These are phyloP conservation scores for Cheumatopsyche charites DNA, from an alignment of 1,140 invertebrate genomes.

Conservation along the genomic window DNA sequence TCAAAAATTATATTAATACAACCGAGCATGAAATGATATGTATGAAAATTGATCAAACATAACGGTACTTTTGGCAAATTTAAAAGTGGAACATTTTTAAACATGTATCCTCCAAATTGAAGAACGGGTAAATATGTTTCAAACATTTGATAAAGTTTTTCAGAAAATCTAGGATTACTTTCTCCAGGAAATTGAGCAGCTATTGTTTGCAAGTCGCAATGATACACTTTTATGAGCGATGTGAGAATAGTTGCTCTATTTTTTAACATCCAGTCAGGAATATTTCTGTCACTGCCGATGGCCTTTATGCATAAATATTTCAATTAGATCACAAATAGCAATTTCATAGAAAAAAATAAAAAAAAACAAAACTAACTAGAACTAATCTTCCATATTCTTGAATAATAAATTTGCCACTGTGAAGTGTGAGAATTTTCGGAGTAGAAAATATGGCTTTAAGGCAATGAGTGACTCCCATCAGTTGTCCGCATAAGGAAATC, in stretches of 20 bases:
- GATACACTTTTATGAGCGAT: conserved; percentile 77
- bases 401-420: conserved; percentile 84
- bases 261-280: conserved; percentile 78
- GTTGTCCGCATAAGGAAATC: conserved; percentile 78
- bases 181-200: conserved; percentile 63
- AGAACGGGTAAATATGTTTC: conserved; percentile 83
- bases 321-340: conserved; percentile 2
- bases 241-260: conserved; percentile 74
- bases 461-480: conserved; percentile 82
- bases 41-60: background rate
- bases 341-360: background rate
- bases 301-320: conserved; percentile 62
- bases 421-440: conserved; percentile 74
- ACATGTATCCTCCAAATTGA: conserved; percentile 77
- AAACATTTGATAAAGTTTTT: conserved; percentile 81
- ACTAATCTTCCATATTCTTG: conserved; percentile 79
- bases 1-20: conserved; percentile 43
- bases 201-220: conserved; percentile 75
- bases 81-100: conserved; percentile 76
- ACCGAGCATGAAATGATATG: background rate
- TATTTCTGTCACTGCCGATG: conserved; percentile 83
- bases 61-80: conserved; percentile 81
- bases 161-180: conserved; percentile 68
- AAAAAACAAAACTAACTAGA: conserved; percentile 62
- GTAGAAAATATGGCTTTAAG: conserved; percentile 73